Evolutionary conservation across 2,113 vertebrate species (phyloP), one percentile per base, ranked within the genome.

Genomic region (Thymallus thymallus): DNA sequence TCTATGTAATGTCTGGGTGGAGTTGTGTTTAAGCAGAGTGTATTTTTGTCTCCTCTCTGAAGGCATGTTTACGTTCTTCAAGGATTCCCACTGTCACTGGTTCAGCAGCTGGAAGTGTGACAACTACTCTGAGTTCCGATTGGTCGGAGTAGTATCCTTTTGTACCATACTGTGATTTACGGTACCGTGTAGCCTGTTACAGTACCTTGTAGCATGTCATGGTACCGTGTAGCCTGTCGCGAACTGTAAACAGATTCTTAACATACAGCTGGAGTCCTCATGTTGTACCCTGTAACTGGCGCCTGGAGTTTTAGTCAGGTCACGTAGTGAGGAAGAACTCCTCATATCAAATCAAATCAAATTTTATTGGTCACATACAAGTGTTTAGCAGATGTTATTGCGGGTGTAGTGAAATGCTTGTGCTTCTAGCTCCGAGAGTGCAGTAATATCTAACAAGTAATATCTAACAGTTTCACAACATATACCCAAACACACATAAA

Each of bases 11-110:
- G 30, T 32, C 16, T 66, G 30, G 64, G 30, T n/a, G 64, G 29
- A 32, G 12, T n/a, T 60, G 7, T 69, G n/a, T 26, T 18, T 62
- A 3, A 55, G 46, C 6, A 22, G 13, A 51, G 16, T 68, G 1
- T 64, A 32, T 63, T 29, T 71, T 10, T 77, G 67, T 65, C 41
- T 30, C 58, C 87, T 0, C 13, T 83, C 87, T 80, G 6, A 89
- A 99, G 98, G 98, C 69, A 99, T 99, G 97, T 99, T 99, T 92
- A 94, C 93, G n/a, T 98, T 96, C 92, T 93, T 97, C 88, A 98
- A 96, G 89, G 97, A 99, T 87, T 98, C 97, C 0, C 92, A 93
- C 79, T 98, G 95, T 82, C 96, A 99, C 81, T 99, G 97, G 97
- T 99, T 99, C 94, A 98, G 96, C 94, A 98, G 95, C 84, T 98